These are phyloP conservation scores for Aphelinus atriplicis DNA, from an alignment of 1,140 invertebrate species.

Conservation along the genomic window DNA sequence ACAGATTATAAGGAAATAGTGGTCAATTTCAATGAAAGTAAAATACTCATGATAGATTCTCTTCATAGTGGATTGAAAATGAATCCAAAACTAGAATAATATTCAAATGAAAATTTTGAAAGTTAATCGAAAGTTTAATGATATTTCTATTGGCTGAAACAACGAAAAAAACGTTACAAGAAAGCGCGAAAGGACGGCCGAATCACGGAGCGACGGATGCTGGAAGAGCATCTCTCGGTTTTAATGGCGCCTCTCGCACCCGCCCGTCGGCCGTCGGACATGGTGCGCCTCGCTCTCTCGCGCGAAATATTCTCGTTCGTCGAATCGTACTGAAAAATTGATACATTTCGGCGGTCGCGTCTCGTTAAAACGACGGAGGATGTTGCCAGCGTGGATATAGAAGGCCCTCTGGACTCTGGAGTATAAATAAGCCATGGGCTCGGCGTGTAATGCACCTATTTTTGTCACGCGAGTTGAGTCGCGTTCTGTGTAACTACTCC, in stretches of 20 bases:
- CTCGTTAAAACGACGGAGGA: constrained; percentile 59
- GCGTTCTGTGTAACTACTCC: constrained; percentile 53
- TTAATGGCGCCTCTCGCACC: constrained; percentile 12
- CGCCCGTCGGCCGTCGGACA: constrained; percentile 59
- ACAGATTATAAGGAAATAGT: too few species aligned
- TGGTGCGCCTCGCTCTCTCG: constrained; percentile 47
- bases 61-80: too few species aligned
- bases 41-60: too few species aligned
- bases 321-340: constrained; percentile 59
- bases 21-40: too few species aligned
- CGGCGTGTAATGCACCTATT: constrained; percentile 32
- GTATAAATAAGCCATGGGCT: constrained; percentile 30
- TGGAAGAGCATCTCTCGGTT: constrained; percentile 18
- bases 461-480: constrained; percentile 15
- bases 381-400: constrained; percentile 45
- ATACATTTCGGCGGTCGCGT: constrained; percentile 57
- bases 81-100: too few species aligned
- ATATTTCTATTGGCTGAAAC: background rate
- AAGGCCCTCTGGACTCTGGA: background rate
- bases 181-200: constrained; percentile 35
- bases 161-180: background rate
- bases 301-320: constrained; percentile 50
- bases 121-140: background rate
- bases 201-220: constrained; percentile 38
- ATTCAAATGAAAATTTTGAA: too few species aligned